Conservation (phyloP, 2,888 invertebrate genomes). For the Epicampocera succincta region DNA sequence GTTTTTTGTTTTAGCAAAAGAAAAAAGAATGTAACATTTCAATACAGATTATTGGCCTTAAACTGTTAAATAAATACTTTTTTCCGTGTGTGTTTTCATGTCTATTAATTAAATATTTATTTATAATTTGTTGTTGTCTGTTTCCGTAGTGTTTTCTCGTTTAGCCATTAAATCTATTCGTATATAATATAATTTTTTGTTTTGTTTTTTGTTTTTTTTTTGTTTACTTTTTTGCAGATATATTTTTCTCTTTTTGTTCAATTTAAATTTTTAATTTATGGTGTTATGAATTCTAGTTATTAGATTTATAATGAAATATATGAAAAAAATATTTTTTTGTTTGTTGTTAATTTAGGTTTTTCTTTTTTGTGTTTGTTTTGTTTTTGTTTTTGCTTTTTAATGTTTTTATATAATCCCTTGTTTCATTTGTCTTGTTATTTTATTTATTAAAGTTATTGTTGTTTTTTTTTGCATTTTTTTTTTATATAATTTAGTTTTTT, state of each 20-base stretch:
- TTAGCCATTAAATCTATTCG: conserved; percentile 31
- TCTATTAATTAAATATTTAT: conserved; percentile 51
- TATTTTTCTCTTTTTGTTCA: conserved; percentile 67
- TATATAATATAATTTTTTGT: conserved; percentile 45
- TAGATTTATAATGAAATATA: conserved; percentile 60
- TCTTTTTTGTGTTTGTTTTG: neutral
- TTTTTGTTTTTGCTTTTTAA: no score
- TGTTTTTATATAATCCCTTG: conserved; percentile 81
- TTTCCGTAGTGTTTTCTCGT: conserved; percentile 24
- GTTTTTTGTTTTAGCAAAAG: no score
- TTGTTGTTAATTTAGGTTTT: conserved; percentile 70
- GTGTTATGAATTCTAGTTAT: conserved; percentile 65
- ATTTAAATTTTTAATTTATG: conserved; percentile 69
- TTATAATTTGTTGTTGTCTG: conserved; percentile 9
- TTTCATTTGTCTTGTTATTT: conserved; percentile 79
- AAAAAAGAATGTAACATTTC: conserved; percentile 54
- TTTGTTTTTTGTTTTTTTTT: no score
- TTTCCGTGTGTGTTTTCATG: conserved; percentile 20
- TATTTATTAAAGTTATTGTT: conserved; percentile 73
- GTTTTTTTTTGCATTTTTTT: conserved; percentile 49
- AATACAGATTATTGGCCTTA: conserved; percentile 61
- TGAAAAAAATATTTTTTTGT: conserved; percentile 57
- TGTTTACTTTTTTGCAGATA: conserved; percentile 49
- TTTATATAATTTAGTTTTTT: conserved; percentile 33
- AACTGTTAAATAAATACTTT: conserved; percentile 62